phyloP scores from a whole-genome alignment of 2,888 invertebrate species.

The Sympetrum striolatum region DNA sequence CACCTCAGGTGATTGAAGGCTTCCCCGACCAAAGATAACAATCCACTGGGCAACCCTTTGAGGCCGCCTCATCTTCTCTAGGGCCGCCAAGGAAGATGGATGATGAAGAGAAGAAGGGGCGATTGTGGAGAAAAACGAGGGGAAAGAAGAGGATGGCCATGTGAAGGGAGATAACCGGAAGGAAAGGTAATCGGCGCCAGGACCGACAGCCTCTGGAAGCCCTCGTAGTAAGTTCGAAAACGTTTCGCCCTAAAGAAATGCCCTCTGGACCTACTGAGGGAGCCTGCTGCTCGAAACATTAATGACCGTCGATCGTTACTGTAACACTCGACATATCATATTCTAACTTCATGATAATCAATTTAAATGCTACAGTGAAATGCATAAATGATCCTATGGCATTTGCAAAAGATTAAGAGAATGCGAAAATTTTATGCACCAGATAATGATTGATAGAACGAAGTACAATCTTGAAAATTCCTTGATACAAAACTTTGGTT shows the following conservation, averaged over 20 bases:
- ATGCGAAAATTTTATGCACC: no score
- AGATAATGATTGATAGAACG: no score
- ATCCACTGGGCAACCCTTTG: constrained; percentile 21
- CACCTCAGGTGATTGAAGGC: constrained; percentile 36
- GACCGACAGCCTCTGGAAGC: background rate
- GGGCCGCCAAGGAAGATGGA: constrained; percentile 12
- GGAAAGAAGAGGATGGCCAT: background rate
- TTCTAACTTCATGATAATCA: no score
- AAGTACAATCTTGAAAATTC: no score
- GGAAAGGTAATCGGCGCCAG: background rate
- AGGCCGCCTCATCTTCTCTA: background rate
- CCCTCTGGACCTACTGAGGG: background rate
- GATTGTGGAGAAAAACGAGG: background rate
- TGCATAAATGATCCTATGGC: no score
- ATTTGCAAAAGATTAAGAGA: no score
- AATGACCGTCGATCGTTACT: background rate
- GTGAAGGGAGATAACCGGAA: background rate
- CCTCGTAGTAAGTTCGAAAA: background rate
- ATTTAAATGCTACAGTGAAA: no score
- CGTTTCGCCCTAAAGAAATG: background rate
- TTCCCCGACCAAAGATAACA: constrained; percentile 39
- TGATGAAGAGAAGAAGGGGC: background rate
- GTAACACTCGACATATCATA: background rate
- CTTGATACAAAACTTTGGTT: no score
- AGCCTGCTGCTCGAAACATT: background rate